phyloP scores from a whole-genome alignment of 2,888 invertebrate species.

The Cosmia trapezina region DNA sequence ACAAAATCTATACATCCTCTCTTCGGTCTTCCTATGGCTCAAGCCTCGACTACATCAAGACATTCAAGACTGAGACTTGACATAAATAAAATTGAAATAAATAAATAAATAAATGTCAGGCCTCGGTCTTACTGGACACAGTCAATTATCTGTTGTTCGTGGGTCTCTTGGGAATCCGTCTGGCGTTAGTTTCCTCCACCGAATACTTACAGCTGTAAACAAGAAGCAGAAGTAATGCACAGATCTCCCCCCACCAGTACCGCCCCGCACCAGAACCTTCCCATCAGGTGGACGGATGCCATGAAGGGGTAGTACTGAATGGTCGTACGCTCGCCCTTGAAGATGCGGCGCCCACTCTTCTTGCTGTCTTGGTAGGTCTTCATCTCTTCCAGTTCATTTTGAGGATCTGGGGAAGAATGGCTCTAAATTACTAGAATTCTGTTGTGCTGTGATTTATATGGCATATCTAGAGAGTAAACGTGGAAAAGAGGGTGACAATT shows the following conservation, averaged over 20 bases:
- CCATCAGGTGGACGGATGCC: constrained; percentile 84
- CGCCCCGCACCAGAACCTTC: constrained; percentile 86
- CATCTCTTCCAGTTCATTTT: constrained; percentile 79
- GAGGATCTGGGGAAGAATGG: constrained; percentile 75
- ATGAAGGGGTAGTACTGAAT: constrained; percentile 84
- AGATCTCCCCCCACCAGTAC: constrained; percentile 80
- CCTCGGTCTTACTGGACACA: not conserved
- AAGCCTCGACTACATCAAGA: not conserved
- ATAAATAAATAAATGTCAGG: not conserved
- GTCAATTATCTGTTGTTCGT: not conserved
- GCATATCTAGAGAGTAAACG: not conserved
- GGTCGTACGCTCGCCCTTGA: constrained; percentile 80
- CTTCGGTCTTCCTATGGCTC: not conserved
- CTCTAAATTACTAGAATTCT: not conserved
- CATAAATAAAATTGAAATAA: too few relatives aligned
- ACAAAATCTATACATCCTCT: not conserved
- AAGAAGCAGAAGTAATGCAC: constrained; percentile 83
- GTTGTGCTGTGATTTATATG: not conserved
- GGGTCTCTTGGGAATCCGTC: not conserved
- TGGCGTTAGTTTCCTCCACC: not conserved
- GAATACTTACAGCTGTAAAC: constrained; percentile 81
- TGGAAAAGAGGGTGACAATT: not conserved
- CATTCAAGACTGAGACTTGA: not conserved
- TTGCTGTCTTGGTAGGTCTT: constrained; percentile 71
- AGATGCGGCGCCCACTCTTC: constrained; percentile 79